Evolutionary conservation across 1,140 invertebrate species (phyloP), one percentile per base, ranked within the genome.

Genomic region (Platyura marginata): DNA sequence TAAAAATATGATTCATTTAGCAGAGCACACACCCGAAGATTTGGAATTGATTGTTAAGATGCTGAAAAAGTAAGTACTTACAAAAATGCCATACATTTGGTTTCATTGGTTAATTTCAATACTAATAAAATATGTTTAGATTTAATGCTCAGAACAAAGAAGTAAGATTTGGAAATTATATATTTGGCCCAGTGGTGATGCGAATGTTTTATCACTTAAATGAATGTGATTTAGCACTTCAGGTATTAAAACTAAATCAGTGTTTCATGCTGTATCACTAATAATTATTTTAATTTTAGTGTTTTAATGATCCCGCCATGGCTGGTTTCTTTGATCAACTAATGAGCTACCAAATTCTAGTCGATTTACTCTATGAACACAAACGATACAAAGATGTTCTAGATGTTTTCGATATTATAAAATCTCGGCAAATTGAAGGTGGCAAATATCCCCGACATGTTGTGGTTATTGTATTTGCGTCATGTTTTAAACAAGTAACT

Each of bases 181-280:
- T 76, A 9, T 89, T 89, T 74, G 85, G 86, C 1, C 82, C 85
- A 16, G 74, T 89, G 9, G 66, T 82, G 0, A 86, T 91, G 82
- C 66, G 86, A 49, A 69, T 82, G 61, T 78, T 77, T 46, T 65
- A 86, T 54, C 62, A 71, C 49, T 55, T 85, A 6, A 74, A 85
- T 53, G 69, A 78, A 53, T 73, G 79, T 18, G 64, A 75, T 40
- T 51, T 72, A 41, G 83, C 83, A 16, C 49, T 81, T 4, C 48
- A 75, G 50, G 65, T 72, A 53, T 50, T 43, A 49, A 4, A 44
- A 11, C 29, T 16, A 44, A 18, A 19, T 36, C 15, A 32, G 32
- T 21, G 19, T 48, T 40, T 15, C 32, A 22, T 42, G 32, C 5
- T 42, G 11, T 20, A 33, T 21, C n/a, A 11, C 29, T n/a, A 37